A percentile compares a stretch with the other conserved stretches of the same genome.
Evolutionary conservation across 1,140 invertebrate species (phyloP).

Genomic region (Scaptomyza hsui): DNA sequence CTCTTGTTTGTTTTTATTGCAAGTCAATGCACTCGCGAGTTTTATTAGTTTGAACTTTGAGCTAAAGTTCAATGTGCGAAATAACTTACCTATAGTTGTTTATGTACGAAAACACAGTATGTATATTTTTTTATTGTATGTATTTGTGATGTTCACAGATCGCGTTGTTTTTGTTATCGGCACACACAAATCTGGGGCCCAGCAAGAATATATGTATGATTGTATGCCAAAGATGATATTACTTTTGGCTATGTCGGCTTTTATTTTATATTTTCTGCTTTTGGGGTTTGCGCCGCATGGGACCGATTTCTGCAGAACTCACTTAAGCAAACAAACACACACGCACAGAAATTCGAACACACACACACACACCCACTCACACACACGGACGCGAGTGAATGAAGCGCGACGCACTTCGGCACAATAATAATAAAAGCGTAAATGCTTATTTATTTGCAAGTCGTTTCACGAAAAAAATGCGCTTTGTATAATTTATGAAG

Average conservation of each 20-base stretch:
- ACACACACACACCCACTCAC: slow-evolving; percentile 15
- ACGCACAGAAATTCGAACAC: slow-evolving; percentile 21
- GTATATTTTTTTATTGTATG: slow-evolving; percentile 19
- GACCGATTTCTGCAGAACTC: slow-evolving; percentile 69
- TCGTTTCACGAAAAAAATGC: slow-evolving; percentile 63
- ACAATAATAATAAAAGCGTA: slow-evolving; percentile 77
- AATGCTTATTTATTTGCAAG: slow-evolving; percentile 82
- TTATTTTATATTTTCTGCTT: slow-evolving; percentile 28
- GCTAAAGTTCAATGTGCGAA: slow-evolving; percentile 50
- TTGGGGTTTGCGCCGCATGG: slow-evolving; percentile 73
- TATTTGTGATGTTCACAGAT: slow-evolving; percentile 39
- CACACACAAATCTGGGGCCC: slow-evolving; percentile 64
- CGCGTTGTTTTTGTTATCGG: slow-evolving; percentile 38
- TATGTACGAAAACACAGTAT: slow-evolving; percentile 14
- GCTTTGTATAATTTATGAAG: slow-evolving; percentile 81
- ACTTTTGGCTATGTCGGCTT: slow-evolving; percentile 21
- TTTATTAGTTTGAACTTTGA: slow-evolving; percentile 24
- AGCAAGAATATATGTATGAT: slow-evolving; percentile 31
- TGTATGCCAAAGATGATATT: slow-evolving; percentile 65
- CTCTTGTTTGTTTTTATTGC: background rate
- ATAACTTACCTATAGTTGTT: slow-evolving; percentile 48
- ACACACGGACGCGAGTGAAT: too few relatives aligned
- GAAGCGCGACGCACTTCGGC: slow-evolving; percentile 42
- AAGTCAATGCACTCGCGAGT: slow-evolving; percentile 56
- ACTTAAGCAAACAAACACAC: slow-evolving; percentile 26